Conservation (phyloP, 2,888 invertebrate species). For the Eristalis pertinax region DNA sequence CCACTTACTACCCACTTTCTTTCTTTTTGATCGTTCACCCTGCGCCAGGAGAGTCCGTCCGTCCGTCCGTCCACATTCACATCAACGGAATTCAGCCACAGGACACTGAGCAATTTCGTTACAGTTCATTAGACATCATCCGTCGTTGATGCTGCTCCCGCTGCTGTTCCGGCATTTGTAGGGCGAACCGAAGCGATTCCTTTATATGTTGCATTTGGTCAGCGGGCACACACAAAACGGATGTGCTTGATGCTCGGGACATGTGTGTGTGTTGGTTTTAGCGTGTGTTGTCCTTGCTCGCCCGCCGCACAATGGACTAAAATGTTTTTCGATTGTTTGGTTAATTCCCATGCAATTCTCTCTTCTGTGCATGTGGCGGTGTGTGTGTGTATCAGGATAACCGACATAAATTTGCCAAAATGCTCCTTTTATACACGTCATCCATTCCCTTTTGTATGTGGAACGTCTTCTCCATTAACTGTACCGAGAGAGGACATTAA, state of each 20-base stretch:
- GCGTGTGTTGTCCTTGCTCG: constrained; percentile 67
- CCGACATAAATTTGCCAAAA: constrained; percentile 63
- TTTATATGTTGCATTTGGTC: constrained; percentile 71
- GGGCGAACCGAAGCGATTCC: constrained; percentile 35
- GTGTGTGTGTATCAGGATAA: constrained; percentile 39
- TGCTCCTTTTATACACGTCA: constrained; percentile 51
- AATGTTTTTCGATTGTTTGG: constrained; percentile 72
- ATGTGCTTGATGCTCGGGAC: constrained; percentile 34
- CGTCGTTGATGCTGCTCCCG: constrained; percentile 62
- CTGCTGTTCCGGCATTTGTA: constrained; percentile 46
- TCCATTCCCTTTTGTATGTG: constrained; percentile 22
- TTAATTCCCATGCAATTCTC: constrained; percentile 64
- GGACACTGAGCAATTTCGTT: constrained; percentile 73
- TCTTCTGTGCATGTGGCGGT: constrained; percentile 18
- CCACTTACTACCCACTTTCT: constrained; percentile 45
- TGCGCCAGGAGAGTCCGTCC: constrained; percentile 1
- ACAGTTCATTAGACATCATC: constrained; percentile 73
- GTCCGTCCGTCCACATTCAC: constrained; percentile 18
- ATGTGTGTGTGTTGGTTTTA: constrained; percentile 55
- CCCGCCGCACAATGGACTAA: constrained; percentile 67
- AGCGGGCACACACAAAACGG: constrained; percentile 40
- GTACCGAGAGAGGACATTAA: constrained; percentile 62
- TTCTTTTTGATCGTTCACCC: constrained; percentile 7
- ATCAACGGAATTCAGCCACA: constrained; percentile 66
- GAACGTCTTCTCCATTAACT: constrained; percentile 64